Evolutionary conservation across 2,888 invertebrate genomes (phyloP).

Genomic region (Cheilosia soror): DNA sequence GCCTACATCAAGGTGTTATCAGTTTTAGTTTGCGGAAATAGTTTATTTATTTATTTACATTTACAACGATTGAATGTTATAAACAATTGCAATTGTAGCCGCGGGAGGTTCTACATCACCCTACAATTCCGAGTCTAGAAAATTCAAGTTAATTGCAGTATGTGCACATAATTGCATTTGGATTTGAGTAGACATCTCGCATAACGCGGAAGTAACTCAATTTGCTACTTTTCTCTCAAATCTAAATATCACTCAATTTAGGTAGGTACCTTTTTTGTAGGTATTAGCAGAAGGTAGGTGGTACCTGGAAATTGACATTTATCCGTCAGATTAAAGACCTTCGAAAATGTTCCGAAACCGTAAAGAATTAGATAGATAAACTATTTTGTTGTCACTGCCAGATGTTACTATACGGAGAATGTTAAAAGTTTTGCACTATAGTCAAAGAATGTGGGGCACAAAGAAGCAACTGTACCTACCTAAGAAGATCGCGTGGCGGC

Average conservation of each 20-base stretch:
- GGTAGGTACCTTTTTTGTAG: too few species aligned
- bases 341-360: neutral
- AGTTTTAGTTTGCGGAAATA: neutral
- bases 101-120: neutral
- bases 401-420: neutral
- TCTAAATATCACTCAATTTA: conserved; percentile 6
- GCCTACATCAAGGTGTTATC: neutral
- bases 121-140: neutral
- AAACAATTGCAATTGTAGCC: neutral
- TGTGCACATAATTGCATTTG: neutral
- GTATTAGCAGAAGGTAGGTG: too few species aligned
- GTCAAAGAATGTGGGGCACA: neutral
- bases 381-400: neutral
- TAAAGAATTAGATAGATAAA: neutral
- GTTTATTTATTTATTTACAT: conserved; percentile 5
- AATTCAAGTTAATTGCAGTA: neutral
- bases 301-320: neutral
- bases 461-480: conserved; percentile 15
- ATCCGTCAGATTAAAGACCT: conserved; percentile 22
- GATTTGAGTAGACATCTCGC: neutral
- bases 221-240: neutral
- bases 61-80: neutral
- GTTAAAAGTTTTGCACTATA: neutral
- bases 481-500: neutral
- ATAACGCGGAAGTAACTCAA: neutral